A percentile compares a stretch with the other conserved stretches of the same genome.
Evolutionary conservation across 2,113 vertebrate genomes (phyloP).

Genomic region (Triplophysa tibetana): DNA sequence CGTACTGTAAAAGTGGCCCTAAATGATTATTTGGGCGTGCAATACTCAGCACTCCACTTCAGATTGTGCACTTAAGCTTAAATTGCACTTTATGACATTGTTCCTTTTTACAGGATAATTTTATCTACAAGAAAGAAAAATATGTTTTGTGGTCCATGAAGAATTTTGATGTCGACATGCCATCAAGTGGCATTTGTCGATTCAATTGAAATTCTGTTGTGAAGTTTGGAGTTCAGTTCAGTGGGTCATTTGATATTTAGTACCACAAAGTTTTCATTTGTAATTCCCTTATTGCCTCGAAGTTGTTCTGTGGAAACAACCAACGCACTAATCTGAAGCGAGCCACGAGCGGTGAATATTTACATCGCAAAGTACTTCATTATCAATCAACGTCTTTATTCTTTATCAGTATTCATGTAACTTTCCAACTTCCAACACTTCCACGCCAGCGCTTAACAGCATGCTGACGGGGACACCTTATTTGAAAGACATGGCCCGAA

Average conservation of each 20-base stretch:
- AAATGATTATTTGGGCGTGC: slow-evolving; percentile 7
- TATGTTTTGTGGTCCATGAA: neutral
- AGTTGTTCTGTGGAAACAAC: neutral
- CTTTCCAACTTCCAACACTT: neutral
- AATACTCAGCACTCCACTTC: neutral
- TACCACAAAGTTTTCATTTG: neutral
- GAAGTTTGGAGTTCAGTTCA: slow-evolving; percentile 5
- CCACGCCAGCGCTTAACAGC: neutral
- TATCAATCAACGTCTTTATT: slow-evolving; percentile 8
- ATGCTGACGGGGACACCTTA: neutral
- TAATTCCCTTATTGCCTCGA: slow-evolving; percentile 15
- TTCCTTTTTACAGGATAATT: neutral
- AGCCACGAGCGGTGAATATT: slow-evolving; percentile 21
- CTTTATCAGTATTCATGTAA: slow-evolving; percentile 25
- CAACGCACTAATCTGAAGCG: neutral
- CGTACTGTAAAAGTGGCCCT: neutral
- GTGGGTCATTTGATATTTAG: neutral
- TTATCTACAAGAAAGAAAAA: neutral
- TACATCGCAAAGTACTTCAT: slow-evolving; percentile 8
- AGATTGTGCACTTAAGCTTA: slow-evolving; percentile 14
- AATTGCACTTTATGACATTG: neutral
- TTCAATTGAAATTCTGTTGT: neutral
- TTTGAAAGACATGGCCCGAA: neutral
- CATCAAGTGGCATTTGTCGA: neutral
- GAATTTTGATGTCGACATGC: neutral